These are phyloP conservation scores for Dicrostonyx torquatus DNA, from an alignment of 2,797 vertebrate genomes.

Conservation along the genomic window DNA sequence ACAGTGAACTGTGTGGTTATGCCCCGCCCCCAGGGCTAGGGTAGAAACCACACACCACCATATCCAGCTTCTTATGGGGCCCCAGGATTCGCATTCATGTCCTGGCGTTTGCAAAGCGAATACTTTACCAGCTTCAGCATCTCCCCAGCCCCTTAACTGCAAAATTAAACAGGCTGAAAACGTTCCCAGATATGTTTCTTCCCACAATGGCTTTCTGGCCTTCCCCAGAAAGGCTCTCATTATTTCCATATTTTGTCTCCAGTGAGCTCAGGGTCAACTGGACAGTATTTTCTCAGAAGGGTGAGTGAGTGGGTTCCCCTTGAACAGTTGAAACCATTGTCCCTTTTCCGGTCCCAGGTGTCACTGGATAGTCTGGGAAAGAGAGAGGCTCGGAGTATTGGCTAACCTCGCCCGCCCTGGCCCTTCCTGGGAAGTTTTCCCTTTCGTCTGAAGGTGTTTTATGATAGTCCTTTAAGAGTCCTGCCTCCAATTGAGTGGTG, in stretches of 20 bases:
- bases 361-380: not conserved
- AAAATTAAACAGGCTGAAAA: not conserved
- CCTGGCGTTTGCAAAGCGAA: not conserved
- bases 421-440: not conserved
- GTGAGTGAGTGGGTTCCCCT: not conserved
- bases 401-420: fast-evolving
- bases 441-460: not conserved
- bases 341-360: fast-evolving
- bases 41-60: not conserved
- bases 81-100: not conserved
- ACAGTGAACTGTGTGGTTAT: not conserved
- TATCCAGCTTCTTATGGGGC: not conserved
- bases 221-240: not conserved
- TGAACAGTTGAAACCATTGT: not conserved
- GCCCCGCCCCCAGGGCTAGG: no score
- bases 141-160: not conserved
- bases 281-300: not conserved
- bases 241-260: not conserved
- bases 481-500: no score
- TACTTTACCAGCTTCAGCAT: not conserved
- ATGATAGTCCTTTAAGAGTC: not conserved
- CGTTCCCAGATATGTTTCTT: not conserved
- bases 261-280: not conserved
- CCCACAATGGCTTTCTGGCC: not conserved
- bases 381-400: no score